These are phyloP conservation scores for Drosophila micromelanica DNA, from an alignment of 1,140 invertebrate genomes.

Conservation along the genomic window DNA sequence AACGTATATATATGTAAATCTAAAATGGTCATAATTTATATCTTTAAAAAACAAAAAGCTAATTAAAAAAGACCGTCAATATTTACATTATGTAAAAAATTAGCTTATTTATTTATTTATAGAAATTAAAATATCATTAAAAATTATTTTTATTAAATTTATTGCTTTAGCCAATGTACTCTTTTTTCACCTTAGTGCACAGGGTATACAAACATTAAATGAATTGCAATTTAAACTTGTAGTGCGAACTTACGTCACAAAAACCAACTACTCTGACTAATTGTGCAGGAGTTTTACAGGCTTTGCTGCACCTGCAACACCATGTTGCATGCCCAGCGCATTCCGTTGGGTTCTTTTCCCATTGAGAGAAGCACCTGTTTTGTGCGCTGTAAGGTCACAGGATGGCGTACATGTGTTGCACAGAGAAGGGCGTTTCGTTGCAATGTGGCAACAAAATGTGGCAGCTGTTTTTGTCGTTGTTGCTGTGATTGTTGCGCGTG, in stretches of 20 bases:
- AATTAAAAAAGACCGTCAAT: too few species aligned
- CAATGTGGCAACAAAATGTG: slow-evolving; percentile 4
- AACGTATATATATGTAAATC: too few species aligned
- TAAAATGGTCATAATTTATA: too few species aligned
- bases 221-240: too few species aligned
- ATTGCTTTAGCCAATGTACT: too few species aligned
- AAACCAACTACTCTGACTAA: not conserved
- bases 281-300: not conserved
- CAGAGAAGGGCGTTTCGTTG: not conserved
- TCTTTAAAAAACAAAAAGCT: too few species aligned
- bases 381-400: not conserved
- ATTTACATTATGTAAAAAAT: too few species aligned
- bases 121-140: too few species aligned
- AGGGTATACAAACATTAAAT: too few species aligned
- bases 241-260: not conserved
- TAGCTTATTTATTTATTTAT: too few species aligned
- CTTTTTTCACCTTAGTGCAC: too few species aligned
- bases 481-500: not conserved
- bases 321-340: slow-evolving; percentile 1
- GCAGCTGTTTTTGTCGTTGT: not conserved
- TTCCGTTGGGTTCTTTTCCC: not conserved
- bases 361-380: slow-evolving; percentile 3
- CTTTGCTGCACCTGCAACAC: slow-evolving; percentile 3
- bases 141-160: too few species aligned
- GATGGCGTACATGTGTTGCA: not conserved